These are phyloP conservation scores for Sminthurides bifidus DNA, from an alignment of 1,140 invertebrate species.

Conservation along the genomic window DNA sequence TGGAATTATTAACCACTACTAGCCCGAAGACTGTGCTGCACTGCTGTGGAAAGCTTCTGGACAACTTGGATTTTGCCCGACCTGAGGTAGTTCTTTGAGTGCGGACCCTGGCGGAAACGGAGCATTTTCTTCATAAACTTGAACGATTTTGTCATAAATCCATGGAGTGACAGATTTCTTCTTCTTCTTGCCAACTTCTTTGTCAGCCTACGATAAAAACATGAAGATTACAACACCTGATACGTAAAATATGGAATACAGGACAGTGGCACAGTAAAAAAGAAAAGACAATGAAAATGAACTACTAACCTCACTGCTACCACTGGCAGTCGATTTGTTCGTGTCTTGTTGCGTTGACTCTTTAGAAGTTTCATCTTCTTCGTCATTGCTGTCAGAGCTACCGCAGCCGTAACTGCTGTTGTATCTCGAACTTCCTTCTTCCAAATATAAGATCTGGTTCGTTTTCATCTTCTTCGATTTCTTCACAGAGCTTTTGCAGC, in stretches of 20 bases:
- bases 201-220: not conserved
- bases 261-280: not conserved
- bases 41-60: too few species aligned
- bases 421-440: slow-evolving; percentile 43
- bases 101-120: slow-evolving; percentile 38
- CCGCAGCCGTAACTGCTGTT: slow-evolving; percentile 37
- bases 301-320: not conserved
- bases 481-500: slow-evolving; percentile 54
- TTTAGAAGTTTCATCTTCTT: not conserved
- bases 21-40: too few species aligned
- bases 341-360: too few species aligned
- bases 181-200: not conserved
- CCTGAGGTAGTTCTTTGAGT: too few species aligned
- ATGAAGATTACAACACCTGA: not conserved
- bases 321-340: not conserved
- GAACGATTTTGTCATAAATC: slow-evolving; percentile 43
- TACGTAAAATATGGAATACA: not conserved
- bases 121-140: slow-evolving; percentile 49
- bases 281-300: not conserved
- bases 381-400: not conserved
- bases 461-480: slow-evolving; percentile 52
- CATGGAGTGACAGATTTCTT: slow-evolving; percentile 38
- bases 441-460: slow-evolving; percentile 45
- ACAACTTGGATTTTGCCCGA: too few species aligned
- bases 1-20: not conserved